phyloP scores from a whole-genome alignment of 2,797 vertebrate genomes.

The Cyclura pinguis region DNA sequence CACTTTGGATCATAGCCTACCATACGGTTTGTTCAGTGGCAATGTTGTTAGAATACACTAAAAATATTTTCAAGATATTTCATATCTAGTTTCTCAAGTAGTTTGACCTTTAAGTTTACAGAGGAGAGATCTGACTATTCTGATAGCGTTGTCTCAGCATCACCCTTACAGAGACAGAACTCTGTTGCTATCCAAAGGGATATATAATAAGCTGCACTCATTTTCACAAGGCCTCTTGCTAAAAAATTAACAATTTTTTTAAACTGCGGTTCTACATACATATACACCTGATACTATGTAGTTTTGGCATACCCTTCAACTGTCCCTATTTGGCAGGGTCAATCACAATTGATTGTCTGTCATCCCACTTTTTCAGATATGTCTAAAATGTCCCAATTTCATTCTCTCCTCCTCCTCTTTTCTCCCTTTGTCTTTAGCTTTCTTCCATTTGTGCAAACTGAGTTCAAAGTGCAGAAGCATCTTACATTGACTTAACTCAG shows the following conservation, averaged over 20 bases:
- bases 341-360: too few species aligned
- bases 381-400: too few species aligned
- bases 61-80: slow-evolving; percentile 8
- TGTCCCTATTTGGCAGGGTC: too few species aligned
- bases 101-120: background rate
- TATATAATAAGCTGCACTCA: background rate
- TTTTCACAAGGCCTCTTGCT: background rate
- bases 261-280: background rate
- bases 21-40: background rate
- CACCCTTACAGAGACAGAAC: background rate
- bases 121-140: background rate
- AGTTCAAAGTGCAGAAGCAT: too few species aligned
- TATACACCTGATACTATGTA: too few species aligned
- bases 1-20: background rate
- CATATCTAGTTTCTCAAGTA: background rate
- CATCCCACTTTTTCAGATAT: too few species aligned
- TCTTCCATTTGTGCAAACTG: too few species aligned
- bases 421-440: too few species aligned
- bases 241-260: background rate
- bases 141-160: background rate
- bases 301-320: too few species aligned
- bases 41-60: background rate
- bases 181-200: background rate
- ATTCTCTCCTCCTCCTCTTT: too few species aligned
- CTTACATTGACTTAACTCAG: too few species aligned